A percentile compares a stretch with the other conserved stretches of the same genome.
Conservation (phyloP, 2,888 invertebrate genomes). For the Rotaria sp. region DNA sequence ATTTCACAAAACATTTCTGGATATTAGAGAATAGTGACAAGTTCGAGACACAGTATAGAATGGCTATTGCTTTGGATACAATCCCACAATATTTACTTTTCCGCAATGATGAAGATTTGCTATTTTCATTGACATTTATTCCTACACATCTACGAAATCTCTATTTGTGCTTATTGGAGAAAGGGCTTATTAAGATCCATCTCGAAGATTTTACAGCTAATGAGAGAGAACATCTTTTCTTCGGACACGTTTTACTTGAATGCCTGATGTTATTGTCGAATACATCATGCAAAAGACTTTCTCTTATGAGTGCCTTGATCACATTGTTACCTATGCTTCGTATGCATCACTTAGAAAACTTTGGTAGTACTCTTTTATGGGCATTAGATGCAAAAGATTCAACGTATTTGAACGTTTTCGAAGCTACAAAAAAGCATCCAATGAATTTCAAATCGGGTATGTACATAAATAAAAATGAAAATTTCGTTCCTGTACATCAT, state of each 20-base stretch:
- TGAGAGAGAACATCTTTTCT: too few species aligned
- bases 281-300: too few species aligned
- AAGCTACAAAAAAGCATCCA: too few species aligned
- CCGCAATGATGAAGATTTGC: not conserved
- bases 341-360: too few species aligned
- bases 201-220: too few species aligned
- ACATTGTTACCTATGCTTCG: too few species aligned
- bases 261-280: too few species aligned
- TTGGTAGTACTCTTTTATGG: not conserved
- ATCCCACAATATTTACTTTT: not conserved
- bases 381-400: not conserved
- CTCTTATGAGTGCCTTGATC: too few species aligned
- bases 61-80: not conserved
- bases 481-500: not conserved
- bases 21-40: not conserved
- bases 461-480: too few species aligned
- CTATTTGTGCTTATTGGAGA: not conserved
- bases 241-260: too few species aligned
- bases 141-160: not conserved
- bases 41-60: not conserved
- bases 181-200: not conserved
- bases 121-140: not conserved
- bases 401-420: too few species aligned
- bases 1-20: not conserved
- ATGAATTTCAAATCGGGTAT: too few species aligned